Evolutionary conservation across 2,888 invertebrate genomes (phyloP), one percentile per base, ranked within the genome.

Genomic region (Sphinx pinastri): DNA sequence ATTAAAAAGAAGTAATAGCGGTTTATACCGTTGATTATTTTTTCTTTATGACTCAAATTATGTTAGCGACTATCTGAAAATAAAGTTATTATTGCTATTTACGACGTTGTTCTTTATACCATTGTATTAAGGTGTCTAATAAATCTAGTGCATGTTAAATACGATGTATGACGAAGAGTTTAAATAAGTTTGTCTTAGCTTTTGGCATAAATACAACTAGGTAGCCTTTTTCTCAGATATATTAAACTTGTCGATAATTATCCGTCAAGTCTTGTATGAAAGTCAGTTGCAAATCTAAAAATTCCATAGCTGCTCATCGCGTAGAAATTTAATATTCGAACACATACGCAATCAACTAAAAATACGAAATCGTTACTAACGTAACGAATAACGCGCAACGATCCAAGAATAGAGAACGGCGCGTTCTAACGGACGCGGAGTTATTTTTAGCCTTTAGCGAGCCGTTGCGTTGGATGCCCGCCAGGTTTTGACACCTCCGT

Each of bases 1-100:
- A 92, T 91, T 92, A 92, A 88, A 92, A 92, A 88, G 84, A 71
- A 68, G 49, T 68, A 68, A 68, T 55, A 52, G 68, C 57, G 55
- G 68, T 71, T 60, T 52, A 59, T 58, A 52, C n/a, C 66, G 58
- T 70, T 66, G 60, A 63, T 63, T 63, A 63, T 57, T 68, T 57
- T 57, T 57, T 54, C 31, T 67, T 67, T 67, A 67, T 31, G 67
- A 31, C 25, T 54, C 14, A 0, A 67, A 67, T 58, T 19, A 63
- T 63, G 12, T 63, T 63, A 11, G 19, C 16, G 60, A 60, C n/a
- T 45, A 16, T 45, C 47, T 60, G 45, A 45, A 16, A n/a, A n/a
- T n/a, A 5, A 10, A 38, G 8, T 38, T 38, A 8, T 38, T 38
- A 38, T 38, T 38, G 38, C 38, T 38, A 38, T 38, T 7, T 38